Evolutionary conservation across 2,888 invertebrate genomes (phyloP).

Genomic region (Monoplex corrugatus): DNA sequence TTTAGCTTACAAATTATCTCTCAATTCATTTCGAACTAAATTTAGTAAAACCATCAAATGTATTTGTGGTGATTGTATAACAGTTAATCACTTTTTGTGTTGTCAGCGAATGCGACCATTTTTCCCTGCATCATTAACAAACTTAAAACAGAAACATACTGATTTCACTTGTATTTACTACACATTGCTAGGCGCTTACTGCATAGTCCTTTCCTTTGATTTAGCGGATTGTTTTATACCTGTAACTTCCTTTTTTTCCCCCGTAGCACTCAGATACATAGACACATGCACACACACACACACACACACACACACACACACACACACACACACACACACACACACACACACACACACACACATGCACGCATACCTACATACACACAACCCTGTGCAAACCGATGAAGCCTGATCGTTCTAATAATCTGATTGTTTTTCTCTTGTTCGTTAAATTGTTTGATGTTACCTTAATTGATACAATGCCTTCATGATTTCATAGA

Average conservation of each 20-base stretch:
- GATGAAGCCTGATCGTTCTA: no score
- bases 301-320: neutral
- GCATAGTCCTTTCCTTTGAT: no score
- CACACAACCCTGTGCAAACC: neutral
- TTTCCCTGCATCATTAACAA: neutral
- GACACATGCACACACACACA: slow-evolving; percentile 3
- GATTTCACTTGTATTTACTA: neutral
- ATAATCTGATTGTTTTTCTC: no score
- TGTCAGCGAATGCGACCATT: no score
- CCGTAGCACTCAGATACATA: neutral
- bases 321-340: neutral
- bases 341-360: neutral
- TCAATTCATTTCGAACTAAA: no score
- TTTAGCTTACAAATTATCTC: no score
- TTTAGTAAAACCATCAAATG: no score
- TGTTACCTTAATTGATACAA: neutral
- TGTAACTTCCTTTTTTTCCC: no score
- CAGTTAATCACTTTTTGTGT: no score
- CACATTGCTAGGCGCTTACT: neutral
- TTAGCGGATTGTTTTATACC: no score
- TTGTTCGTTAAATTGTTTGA: no score
- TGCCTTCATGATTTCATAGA: neutral
- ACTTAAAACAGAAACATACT: neutral
- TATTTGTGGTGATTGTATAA: no score
- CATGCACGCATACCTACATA: neutral